Percentiles rank a stretch among this genome's conserved stretches.
Evolutionary conservation across 2,797 vertebrate genomes (phyloP).

Genomic region (Arremon aurantiirostris): DNA sequence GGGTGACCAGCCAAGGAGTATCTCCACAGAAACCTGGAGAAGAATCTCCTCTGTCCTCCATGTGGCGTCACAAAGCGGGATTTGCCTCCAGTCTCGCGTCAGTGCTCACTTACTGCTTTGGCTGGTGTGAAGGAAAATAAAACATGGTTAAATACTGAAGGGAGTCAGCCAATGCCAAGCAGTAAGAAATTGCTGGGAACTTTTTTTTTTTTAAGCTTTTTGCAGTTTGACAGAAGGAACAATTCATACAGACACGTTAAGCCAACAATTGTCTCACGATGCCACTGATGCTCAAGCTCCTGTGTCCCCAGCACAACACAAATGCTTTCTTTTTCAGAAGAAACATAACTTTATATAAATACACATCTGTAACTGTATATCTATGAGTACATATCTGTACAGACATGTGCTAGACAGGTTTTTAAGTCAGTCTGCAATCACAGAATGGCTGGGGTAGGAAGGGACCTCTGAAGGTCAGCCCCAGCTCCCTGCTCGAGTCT

Average conservation of each 20-base stretch:
- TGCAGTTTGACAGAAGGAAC: not conserved
- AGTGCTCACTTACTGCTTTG: conserved; percentile 89
- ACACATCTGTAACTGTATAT: fast-evolving
- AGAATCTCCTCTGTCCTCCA: not conserved
- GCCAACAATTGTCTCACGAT: fast-evolving
- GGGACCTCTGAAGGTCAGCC: not conserved
- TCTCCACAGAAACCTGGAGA: conserved; percentile 15
- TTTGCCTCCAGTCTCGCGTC: conserved; percentile 12
- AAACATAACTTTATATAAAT: not conserved
- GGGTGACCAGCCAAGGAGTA: not conserved
- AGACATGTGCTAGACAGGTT: not conserved
- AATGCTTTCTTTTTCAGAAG: not conserved
- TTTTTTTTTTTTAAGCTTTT: not conserved
- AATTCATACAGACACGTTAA: not conserved
- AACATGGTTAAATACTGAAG: conserved; percentile 27
- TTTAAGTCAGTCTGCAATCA: not conserved
- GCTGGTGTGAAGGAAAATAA: conserved; percentile 77
- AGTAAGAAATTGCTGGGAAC: not conserved
- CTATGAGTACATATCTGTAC: not conserved
- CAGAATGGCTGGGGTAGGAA: not conserved
- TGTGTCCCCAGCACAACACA: not conserved
- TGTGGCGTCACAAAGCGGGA: not conserved
- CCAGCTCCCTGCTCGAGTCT: not conserved
- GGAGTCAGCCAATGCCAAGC: not conserved
- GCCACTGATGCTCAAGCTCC: not conserved